Conservation (phyloP, 2,113 vertebrate species). For the Malurus elegans region DNA sequence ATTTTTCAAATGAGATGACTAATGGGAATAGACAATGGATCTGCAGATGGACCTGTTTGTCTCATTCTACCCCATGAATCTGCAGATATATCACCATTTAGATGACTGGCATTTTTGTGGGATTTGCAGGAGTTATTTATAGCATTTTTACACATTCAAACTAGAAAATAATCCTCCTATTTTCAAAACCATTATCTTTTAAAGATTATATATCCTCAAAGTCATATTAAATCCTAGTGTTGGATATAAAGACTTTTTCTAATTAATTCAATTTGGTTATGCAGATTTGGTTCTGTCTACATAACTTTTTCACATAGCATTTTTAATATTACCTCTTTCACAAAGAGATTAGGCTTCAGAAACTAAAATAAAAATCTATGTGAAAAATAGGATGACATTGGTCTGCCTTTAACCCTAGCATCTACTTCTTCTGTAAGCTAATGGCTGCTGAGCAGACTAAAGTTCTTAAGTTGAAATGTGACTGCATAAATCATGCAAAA, state of each 20-base stretch:
- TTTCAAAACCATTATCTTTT: slow-evolving; percentile 65
- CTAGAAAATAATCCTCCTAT: slow-evolving; percentile 57
- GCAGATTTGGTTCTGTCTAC: slow-evolving; percentile 60
- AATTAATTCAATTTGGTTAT: slow-evolving; percentile 75
- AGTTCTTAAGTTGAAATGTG: slow-evolving; percentile 41
- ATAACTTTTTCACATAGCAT: slow-evolving; percentile 10
- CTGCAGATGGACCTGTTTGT: slow-evolving; percentile 18
- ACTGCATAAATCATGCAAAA: slow-evolving; percentile 55
- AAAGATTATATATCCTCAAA: slow-evolving; percentile 65
- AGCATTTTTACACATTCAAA: slow-evolving; percentile 56
- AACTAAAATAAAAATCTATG: slow-evolving; percentile 5
- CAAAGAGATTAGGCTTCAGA: slow-evolving; percentile 25
- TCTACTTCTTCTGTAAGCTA: slow-evolving; percentile 17
- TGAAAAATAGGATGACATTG: background rate
- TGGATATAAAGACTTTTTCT: slow-evolving; percentile 53
- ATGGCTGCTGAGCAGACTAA: background rate
- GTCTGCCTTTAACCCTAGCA: background rate
- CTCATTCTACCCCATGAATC: slow-evolving; percentile 12
- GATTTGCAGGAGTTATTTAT: slow-evolving; percentile 43
- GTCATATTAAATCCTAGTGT: slow-evolving; percentile 51
- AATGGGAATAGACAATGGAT: slow-evolving; percentile 32
- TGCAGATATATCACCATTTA: slow-evolving; percentile 26
- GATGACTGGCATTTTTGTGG: slow-evolving; percentile 48
- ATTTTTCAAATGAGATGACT: slow-evolving; percentile 58
- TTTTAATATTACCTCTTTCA: background rate